phyloP scores from a whole-genome alignment of 2,797 vertebrate species.

The Antrozous pallidus region DNA sequence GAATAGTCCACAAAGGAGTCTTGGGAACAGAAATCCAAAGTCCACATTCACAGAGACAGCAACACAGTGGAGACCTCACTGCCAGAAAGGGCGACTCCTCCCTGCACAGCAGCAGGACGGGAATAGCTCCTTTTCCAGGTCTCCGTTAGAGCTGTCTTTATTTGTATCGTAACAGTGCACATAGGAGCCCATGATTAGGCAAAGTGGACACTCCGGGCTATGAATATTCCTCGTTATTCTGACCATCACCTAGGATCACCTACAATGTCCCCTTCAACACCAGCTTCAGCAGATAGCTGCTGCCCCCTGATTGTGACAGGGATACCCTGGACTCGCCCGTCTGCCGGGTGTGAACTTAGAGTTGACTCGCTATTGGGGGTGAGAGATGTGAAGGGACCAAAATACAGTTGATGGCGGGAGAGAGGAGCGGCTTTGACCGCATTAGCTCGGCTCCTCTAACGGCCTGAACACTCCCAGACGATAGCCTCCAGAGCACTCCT shows the following conservation, averaged over 20 bases:
- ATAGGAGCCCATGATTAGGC: background rate
- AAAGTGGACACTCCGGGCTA: background rate
- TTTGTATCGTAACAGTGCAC: background rate
- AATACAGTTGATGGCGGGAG: background rate
- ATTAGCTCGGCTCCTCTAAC: background rate
- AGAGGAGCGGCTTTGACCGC: conserved; percentile 32
- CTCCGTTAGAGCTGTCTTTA: background rate
- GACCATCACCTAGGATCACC: background rate
- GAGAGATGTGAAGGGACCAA: background rate
- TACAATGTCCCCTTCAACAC: background rate
- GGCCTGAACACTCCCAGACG: background rate
- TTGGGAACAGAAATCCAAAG: background rate
- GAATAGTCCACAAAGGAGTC: background rate
- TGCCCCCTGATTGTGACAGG: background rate
- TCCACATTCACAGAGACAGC: background rate
- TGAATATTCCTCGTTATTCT: background rate
- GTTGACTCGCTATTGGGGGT: background rate
- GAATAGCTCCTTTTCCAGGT: background rate
- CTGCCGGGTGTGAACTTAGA: background rate
- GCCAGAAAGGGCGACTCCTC: background rate
- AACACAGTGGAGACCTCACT: accelerated
- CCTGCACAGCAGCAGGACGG: background rate
- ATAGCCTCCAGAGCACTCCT: background rate
- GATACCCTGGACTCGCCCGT: background rate
- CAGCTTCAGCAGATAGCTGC: background rate